Percentiles rank a stretch among this genome's conserved stretches.
Evolutionary conservation across 2,113 vertebrate species (phyloP).

Genomic region (Dasyurus viverrinus): DNA sequence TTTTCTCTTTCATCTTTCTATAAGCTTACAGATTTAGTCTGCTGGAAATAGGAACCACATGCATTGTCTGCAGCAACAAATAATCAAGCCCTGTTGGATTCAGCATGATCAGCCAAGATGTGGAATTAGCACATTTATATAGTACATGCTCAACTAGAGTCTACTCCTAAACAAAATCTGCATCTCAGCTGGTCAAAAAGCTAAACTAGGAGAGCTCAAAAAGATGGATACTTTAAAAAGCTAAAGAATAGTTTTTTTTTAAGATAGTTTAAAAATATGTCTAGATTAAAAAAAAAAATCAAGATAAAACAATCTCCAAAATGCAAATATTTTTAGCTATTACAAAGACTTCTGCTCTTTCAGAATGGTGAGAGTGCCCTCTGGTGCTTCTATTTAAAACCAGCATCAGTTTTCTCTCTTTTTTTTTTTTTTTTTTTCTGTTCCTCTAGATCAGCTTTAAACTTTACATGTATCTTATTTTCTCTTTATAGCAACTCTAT

Average conservation of each 20-base stretch:
- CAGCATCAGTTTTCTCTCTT: conserved; percentile 33
- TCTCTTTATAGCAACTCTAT: not conserved
- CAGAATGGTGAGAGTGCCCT: conserved; percentile 64
- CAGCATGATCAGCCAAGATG: not conserved
- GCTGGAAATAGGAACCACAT: not conserved
- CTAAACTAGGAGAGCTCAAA: not conserved
- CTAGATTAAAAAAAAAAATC: not conserved
- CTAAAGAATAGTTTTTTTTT: not conserved
- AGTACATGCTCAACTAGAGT: not conserved
- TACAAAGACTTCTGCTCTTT: not conserved
- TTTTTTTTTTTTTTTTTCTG: not conserved
- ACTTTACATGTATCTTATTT: not conserved
- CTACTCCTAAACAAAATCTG: not conserved
- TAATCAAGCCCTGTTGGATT: not conserved
- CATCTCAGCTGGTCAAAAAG: conserved; percentile 18
- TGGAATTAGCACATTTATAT: not conserved
- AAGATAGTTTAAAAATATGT: not conserved
- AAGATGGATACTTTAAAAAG: not conserved
- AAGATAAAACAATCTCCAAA: not conserved
- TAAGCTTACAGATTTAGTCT: not conserved
- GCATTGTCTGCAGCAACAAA: not conserved
- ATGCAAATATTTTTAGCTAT: not conserved
- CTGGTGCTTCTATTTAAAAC: conserved; percentile 65
- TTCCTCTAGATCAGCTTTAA: not conserved
- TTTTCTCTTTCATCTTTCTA: not conserved